These are phyloP conservation scores for Syndactyla subalaris DNA, from an alignment of 2,797 vertebrate genomes.

Conservation along the genomic window DNA sequence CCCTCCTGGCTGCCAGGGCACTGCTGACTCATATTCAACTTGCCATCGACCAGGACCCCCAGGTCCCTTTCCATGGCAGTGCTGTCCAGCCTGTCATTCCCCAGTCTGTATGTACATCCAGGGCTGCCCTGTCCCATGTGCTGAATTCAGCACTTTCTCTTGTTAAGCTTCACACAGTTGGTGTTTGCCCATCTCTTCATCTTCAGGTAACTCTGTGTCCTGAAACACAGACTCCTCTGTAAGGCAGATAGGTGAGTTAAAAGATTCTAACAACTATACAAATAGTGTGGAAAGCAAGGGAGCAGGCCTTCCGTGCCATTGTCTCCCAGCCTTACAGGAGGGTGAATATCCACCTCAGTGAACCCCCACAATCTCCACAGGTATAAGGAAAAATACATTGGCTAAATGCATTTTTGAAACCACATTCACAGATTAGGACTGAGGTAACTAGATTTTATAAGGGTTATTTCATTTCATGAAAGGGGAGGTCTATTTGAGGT, in stretches of 20 bases:
- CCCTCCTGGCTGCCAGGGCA: not conserved
- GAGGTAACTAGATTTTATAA: not conserved
- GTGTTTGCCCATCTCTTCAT: not conserved
- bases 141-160: fast-evolving
- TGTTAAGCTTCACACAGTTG: not conserved
- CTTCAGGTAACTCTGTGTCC: not conserved
- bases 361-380: fast-evolving
- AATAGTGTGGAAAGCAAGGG: not conserved
- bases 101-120: no score
- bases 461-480: not conserved
- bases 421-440: fast-evolving
- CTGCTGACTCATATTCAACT: fast-evolving
- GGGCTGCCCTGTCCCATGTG: not conserved
- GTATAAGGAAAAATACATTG: not conserved
- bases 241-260: not conserved
- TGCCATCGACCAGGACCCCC: fast-evolving
- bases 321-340: not conserved
- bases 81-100: not conserved
- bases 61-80: not conserved
- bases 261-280: not conserved
- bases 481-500: not conserved
- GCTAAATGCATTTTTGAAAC: not conserved
- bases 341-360: not conserved
- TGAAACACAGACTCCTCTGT: not conserved
- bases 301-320: not conserved